Base-by-base conservation (phyloP, 2,113 vertebrate genomes). In the Paralichthys olivaceus region DNA sequence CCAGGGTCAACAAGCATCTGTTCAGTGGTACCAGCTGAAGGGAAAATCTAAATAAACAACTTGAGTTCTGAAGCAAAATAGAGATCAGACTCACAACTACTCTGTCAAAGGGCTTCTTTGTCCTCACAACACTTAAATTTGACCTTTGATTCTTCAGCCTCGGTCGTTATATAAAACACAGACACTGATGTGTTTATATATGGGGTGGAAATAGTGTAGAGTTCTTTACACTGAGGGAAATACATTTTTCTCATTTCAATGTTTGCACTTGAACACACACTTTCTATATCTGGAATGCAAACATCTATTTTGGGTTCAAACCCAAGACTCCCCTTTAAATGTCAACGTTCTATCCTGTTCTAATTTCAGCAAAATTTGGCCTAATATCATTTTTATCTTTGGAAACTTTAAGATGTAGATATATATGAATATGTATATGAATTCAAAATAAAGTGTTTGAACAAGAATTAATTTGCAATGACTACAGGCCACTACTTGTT, bases 1-100 rank as follows among this genome's bases (percentile, higher is more conserved):
- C 53, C 49, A 19, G 40, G 45, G 23, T 59, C 20, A 2, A 53
- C 68, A 64, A 60, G 53, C 75, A 79, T 82, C 57, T 88, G 78
- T 61, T 70, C 51, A n/a, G 40, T 11, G 20, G 67, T 49, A 76
- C 13, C 40, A 26, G 29, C 68, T 55, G 74, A 68, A 82, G 49
- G 43, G 58, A 77, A 69, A 62, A 73, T 60, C 8, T 8, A 34
- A 34, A 49, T 22, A 32, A 68, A 80, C 37, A 72, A 59, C 20
- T 45, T 28, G 13, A 65, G 19, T 7, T 55, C 6, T 49, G 29
- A 58, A 67, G 47, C 40, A 34, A 34, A 72, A 60, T 34, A 69
- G 53, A 29, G 20, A 19, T 14, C 29, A 72, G 58, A 83, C 72
- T 80, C 81, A 68, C 14, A 72, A 14, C 70, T 28, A 28, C 54